phyloP scores from a whole-genome alignment of 2,113 vertebrate genomes.

The Misgurnus anguillicaudatus region DNA sequence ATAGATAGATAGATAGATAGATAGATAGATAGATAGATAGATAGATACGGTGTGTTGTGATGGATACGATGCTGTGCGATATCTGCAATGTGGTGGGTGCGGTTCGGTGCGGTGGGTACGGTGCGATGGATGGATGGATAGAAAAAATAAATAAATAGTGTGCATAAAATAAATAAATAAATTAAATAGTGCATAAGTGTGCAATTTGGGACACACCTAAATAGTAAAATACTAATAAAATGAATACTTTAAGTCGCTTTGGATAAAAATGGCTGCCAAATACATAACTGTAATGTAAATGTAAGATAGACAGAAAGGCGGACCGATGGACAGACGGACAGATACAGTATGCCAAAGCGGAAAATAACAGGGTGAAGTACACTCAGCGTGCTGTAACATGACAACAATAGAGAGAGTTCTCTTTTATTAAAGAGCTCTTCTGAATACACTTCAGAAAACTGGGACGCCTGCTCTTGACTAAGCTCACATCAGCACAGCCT shows the following conservation, averaged over 20 bases:
- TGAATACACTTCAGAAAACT: conserved; percentile 24
- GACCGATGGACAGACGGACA: neutral
- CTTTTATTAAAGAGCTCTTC: conserved; percentile 16
- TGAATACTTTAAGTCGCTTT: too few relatives aligned
- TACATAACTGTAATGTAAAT: too few relatives aligned
- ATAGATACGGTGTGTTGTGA: neutral
- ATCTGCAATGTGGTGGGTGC: too few relatives aligned
- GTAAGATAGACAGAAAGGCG: too few relatives aligned
- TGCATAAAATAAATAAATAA: too few relatives aligned
- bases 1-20: neutral
- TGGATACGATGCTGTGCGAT: too few relatives aligned
- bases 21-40: neutral
- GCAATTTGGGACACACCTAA: too few relatives aligned
- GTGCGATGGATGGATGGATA: neutral
- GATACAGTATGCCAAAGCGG: neutral
- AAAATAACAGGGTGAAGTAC: neutral
- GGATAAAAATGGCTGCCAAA: too few relatives aligned
- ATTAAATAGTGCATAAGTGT: too few relatives aligned
- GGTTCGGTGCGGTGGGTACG: too few relatives aligned
- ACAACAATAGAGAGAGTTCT: neutral
- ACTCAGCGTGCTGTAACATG: neutral
- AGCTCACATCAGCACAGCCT: conserved; percentile 22
- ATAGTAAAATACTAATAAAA: too few relatives aligned
- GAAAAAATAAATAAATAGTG: neutral
- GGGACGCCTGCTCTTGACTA: neutral